phyloP scores from a whole-genome alignment of 2,113 vertebrate genomes.

The Lamprotornis superbus region DNA sequence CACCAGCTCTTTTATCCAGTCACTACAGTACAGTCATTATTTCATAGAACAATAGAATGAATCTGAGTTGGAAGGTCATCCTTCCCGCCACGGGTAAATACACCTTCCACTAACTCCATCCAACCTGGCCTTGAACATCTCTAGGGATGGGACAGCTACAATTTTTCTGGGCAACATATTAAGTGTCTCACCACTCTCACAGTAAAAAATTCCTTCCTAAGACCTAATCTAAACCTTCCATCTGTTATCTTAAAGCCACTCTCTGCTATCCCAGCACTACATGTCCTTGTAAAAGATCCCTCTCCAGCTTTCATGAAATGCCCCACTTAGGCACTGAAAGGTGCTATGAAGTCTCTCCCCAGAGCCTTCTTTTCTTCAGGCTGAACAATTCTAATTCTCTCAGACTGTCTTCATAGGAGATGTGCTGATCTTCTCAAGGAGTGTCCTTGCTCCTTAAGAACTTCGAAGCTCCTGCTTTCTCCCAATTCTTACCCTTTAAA shows the following conservation, averaged over 20 bases:
- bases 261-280: background rate
- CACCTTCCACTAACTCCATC: background rate
- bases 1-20: background rate
- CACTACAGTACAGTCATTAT: background rate
- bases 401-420: background rate
- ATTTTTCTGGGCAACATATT: background rate
- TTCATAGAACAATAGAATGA: background rate
- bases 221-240: background rate
- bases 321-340: background rate
- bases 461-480: background rate
- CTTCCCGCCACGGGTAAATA: background rate
- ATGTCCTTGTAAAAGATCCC: background rate
- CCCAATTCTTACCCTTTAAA: background rate
- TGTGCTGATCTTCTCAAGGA: background rate
- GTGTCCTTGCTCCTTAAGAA: background rate
- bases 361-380: background rate
- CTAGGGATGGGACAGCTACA: background rate
- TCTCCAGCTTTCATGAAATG: background rate
- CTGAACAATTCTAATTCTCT: background rate
- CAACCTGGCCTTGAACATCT: background rate
- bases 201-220: background rate
- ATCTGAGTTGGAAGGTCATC: background rate
- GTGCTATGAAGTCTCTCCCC: background rate
- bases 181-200: background rate
- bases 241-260: background rate